phyloP scores from a whole-genome alignment of 2,113 vertebrate species.

The Mustela lutreola region DNA sequence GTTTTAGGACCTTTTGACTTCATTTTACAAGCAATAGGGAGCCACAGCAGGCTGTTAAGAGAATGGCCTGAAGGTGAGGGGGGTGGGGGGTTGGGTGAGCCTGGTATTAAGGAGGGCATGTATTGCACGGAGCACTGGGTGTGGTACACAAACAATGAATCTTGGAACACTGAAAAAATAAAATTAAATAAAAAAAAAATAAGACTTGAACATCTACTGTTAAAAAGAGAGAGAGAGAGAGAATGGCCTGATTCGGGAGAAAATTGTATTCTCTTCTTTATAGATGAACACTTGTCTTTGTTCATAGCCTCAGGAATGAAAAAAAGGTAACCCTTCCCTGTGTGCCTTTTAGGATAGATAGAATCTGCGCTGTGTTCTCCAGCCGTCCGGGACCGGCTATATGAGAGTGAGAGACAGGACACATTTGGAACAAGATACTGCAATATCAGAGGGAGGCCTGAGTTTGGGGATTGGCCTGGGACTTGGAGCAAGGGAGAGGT shows the following conservation, averaged over 20 bases:
- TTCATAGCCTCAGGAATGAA: background rate
- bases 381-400: background rate
- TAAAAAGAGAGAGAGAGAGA: no score
- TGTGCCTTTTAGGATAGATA: background rate
- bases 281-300: background rate
- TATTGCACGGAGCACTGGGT: no score
- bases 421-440: background rate
- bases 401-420: background rate
- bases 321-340: background rate
- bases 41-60: background rate
- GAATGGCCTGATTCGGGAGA: background rate
- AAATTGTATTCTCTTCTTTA: background rate
- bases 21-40: background rate
- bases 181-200: no score
- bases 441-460: background rate
- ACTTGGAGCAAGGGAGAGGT: background rate
- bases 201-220: no score
- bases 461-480: background rate
- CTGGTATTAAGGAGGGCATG: no score
- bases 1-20: background rate
- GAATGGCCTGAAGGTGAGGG: background rate
- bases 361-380: background rate
- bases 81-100: no score
- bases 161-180: no score
- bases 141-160: no score